Evolutionary conservation across 2,113 vertebrate species (phyloP).

Genomic region (Camarhynchus parvulus): DNA sequence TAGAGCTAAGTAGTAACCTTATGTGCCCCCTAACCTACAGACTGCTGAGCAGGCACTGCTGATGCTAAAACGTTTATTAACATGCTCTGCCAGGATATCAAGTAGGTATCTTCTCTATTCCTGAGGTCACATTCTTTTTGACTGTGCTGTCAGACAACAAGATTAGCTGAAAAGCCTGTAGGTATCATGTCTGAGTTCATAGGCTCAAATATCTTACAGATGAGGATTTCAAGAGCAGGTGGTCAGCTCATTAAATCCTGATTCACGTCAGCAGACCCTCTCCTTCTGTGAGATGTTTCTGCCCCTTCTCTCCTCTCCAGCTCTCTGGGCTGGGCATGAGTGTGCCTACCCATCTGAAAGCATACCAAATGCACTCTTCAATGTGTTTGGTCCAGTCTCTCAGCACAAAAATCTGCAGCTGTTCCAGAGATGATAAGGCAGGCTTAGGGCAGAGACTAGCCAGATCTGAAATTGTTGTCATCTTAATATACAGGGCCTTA

Average conservation of each 20-base stretch:
- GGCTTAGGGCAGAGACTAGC: background rate
- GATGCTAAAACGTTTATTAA: background rate
- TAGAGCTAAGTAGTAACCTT: background rate
- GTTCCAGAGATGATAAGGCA: background rate
- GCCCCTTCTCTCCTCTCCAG: background rate
- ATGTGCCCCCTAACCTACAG: background rate
- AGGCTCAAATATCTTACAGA: slow-evolving; percentile 39
- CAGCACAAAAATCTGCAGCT: slow-evolving; percentile 51
- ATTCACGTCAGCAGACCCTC: slow-evolving; percentile 14
- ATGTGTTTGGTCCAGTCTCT: background rate
- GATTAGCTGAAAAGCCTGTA: slow-evolving; percentile 31
- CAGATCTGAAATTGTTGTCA: background rate
- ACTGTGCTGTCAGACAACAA: slow-evolving; percentile 18
- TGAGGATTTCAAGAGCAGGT: slow-evolving; percentile 55
- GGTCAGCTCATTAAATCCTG: slow-evolving; percentile 50
- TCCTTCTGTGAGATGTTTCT: background rate
- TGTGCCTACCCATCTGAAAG: background rate
- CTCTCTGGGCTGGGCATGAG: background rate
- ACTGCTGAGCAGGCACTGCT: background rate
- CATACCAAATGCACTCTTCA: background rate
- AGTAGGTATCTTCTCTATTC: background rate
- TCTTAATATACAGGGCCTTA: background rate
- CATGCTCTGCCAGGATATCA: background rate
- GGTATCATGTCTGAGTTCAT: slow-evolving; percentile 42
- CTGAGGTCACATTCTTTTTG: slow-evolving; percentile 42